Conservation (phyloP, 1,140 invertebrate genomes). For the Drosophila kohkoa region DNA sequence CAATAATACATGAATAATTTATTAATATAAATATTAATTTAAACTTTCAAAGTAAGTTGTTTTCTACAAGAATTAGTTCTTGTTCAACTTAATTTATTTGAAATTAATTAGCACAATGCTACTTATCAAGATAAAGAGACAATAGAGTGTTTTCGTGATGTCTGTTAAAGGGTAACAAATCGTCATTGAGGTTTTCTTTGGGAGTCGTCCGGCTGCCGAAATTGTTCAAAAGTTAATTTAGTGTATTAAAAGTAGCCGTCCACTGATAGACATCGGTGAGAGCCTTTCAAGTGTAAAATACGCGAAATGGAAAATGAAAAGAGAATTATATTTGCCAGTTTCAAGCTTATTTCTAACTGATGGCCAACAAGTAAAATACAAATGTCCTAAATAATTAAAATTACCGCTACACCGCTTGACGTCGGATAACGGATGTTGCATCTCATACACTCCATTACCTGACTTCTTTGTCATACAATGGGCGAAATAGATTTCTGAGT, state of each 20-base stretch:
- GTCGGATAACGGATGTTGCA: conserved; percentile 23
- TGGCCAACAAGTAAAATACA: conserved; percentile 73
- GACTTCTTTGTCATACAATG: too few species aligned
- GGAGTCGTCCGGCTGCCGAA: not conserved
- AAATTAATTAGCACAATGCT: too few species aligned
- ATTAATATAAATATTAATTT: too few species aligned
- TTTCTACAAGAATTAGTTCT: too few species aligned
- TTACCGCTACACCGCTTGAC: conserved; percentile 2
- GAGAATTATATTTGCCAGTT: conserved; percentile 60
- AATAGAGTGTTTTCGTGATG: too few species aligned
- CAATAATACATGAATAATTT: too few species aligned
- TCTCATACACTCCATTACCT: not conserved
- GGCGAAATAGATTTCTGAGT: too few species aligned
- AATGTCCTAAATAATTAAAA: conserved; percentile 70
- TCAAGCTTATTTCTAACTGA: conserved; percentile 64
- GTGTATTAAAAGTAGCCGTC: conserved; percentile 76
- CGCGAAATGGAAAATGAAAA: conserved; percentile 58
- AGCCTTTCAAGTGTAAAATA: conserved; percentile 68
- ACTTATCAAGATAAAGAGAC: too few species aligned
- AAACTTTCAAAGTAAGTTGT: too few species aligned
- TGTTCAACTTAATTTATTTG: too few species aligned
- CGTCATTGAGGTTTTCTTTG: conserved; percentile 5
- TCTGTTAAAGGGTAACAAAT: conserved; percentile 32
- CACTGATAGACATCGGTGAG: conserved; percentile 67
- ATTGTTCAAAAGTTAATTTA: conserved; percentile 70